phyloP scores from a whole-genome alignment of 2,113 vertebrate genomes.

The Bolborhynchus lineola region DNA sequence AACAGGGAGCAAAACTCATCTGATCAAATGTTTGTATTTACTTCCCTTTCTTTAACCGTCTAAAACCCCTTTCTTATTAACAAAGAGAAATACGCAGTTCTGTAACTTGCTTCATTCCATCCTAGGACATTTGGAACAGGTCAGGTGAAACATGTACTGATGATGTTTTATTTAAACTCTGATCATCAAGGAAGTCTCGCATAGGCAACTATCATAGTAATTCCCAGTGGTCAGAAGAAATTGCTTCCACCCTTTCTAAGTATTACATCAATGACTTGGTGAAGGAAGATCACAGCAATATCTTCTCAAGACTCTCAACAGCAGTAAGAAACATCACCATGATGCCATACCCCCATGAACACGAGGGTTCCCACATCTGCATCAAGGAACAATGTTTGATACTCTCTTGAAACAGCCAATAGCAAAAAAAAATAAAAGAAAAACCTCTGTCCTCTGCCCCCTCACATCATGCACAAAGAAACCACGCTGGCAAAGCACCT shows the following conservation, averaged over 20 bases:
- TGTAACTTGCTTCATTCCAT: neutral
- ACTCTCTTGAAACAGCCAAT: neutral
- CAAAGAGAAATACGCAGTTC: neutral
- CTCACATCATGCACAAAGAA: rapidly evolving
- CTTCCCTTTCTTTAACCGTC: neutral
- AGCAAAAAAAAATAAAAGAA: neutral
- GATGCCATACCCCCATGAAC: neutral
- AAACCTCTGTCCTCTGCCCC: neutral
- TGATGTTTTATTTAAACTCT: neutral
- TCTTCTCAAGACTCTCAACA: neutral
- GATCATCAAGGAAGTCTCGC: neutral
- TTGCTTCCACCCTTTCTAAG: neutral
- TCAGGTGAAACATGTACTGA: neutral
- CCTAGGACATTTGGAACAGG: neutral
- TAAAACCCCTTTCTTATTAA: neutral
- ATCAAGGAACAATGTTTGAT: neutral
- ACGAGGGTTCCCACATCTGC: rapidly evolving
- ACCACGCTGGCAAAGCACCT: neutral
- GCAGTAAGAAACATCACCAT: neutral
- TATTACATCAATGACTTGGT: neutral
- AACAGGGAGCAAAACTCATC: neutral
- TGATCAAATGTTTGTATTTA: neutral
- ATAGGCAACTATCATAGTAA: neutral
- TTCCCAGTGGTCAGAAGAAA: neutral
- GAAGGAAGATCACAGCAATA: neutral